Base-by-base conservation (phyloP, 2,113 vertebrate genomes). In the Syrrhaptes paradoxus region DNA sequence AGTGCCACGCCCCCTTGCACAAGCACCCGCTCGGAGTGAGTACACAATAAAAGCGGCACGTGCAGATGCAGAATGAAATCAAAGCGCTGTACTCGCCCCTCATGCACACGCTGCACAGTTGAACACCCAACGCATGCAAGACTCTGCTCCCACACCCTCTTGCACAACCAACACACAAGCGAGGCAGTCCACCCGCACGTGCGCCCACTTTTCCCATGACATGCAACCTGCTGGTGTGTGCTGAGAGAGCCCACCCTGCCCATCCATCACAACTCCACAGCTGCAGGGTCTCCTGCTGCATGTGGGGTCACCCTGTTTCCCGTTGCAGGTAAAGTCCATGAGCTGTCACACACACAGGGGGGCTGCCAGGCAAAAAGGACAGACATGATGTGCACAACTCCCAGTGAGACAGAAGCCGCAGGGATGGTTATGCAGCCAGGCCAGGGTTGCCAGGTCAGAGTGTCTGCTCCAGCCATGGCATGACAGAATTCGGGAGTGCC, bases 111-210 rank as follows among this genome's bases (percentile, higher is more conserved):
- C 59, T 3, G 11, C 78, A n/a, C 66, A 16, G 1, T 52, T 13
- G 32, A 34, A 17, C 6, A 2, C 36, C 7, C 18, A 5, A 11
- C 3, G 0, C 22, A 5, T 3, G 0, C 0, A 1, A 21, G 11
- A 4, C 36, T 13, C 4, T 17, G 57, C 32, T 83, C 49, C 24
- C 34, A 8, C 14, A 11, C 28, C 22, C 43, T 49, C 22, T 76
- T 2, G 2, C 78, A 16, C 51, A 21, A n/a, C 10, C 2, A 1
- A 2, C 22, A 36, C 55, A 36, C n/a, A 6, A 43, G 57, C 1
- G 0, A 41, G 21, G 67, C 57, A 59, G 38, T n/a, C 45, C 3
- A 0, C 32, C 58, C 45, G 9, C 65, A 5, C 3, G 1, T 7
- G 32, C 34, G 34, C 66, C 32, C 89, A 45, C 41, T n/a, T 57